Base-by-base conservation (phyloP, 1,140 invertebrate species). In the Popillia japonica region DNA sequence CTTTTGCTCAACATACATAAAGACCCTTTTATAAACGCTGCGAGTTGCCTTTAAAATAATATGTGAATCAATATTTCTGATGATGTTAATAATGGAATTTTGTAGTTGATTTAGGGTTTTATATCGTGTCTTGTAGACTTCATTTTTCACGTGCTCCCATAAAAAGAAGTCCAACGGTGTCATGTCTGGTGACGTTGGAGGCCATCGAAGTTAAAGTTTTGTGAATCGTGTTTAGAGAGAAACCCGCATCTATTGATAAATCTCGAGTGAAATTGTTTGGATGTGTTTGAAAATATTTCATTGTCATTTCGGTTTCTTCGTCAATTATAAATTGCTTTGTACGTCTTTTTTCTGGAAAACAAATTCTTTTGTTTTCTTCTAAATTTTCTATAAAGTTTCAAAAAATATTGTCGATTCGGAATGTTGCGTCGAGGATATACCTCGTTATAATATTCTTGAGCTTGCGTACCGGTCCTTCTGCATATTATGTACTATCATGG, bases 111-210 rank as follows among this genome's bases (percentile, higher is more conserved):
- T 10, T 17, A 48, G 44, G 2, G 44, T 48, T 48, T 48, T 17
- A 48, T 48, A 48, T 48, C n/a, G n/a, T 48, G 44, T 7, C 44
- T 48, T 48, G 44, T 48, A 48, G 44, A 48, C 44, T 48, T 48
- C 10, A 48, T 48, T 48, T 48, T 48, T 48, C 44, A 48, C 44
- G 44, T 48, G n/a, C n/a, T 7, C 44, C 8, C 44, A 48, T 48
- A 48, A 48, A 17, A 48, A 48, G n/a, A 48, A 48, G n/a, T 14
- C 10, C n/a, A 48, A 48, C 44, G 44, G n/a, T 48, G n/a, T 48
- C 44, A 48, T 48, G 44, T 48, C 10, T 48, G 44, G 10, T 48
- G 44, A 48, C 44, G 1, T 1, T 48, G 10, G n/a, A 14, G n/a
- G 10, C 10, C 10, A 48, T 14, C 44, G n/a, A 48, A 48, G 1